Evolutionary conservation across 2,113 vertebrate species (phyloP).

Genomic region (Otus sunia): DNA sequence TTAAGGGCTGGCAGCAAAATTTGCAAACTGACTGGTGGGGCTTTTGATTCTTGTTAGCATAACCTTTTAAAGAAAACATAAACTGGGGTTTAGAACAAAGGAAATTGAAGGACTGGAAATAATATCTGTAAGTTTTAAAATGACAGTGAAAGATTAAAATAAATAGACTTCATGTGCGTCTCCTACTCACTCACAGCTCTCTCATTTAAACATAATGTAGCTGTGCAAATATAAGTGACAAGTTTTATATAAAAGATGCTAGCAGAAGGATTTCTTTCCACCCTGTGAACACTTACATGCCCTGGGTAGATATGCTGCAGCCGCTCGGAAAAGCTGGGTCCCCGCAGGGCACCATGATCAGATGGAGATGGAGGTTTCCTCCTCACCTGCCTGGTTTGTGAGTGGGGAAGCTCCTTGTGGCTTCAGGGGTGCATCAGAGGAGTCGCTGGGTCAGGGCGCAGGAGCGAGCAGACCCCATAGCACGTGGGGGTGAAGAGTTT

Average conservation of each 20-base stretch:
- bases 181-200: not conserved
- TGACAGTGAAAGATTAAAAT: not conserved
- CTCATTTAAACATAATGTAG: not conserved
- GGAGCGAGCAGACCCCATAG: not conserved
- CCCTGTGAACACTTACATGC: accelerated
- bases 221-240: not conserved
- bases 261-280: not conserved
- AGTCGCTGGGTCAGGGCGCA: not conserved
- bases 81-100: not conserved
- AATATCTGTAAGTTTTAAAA: not conserved
- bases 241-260: not conserved
- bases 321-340: not conserved
- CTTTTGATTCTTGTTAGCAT: not conserved
- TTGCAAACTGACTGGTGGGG: not conserved
- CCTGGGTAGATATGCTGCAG: not conserved
- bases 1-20: slow-evolving; percentile 14
- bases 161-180: not conserved
- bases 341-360: accelerated
- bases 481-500: not conserved
- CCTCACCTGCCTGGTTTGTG: accelerated
- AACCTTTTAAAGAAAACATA: not conserved
- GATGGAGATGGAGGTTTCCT: accelerated
- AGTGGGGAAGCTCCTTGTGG: not conserved
- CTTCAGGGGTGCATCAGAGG: not conserved
- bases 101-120: not conserved